Evolutionary conservation across 2,797 vertebrate genomes (phyloP).

Genomic region (Gymnocypris eckloni): DNA sequence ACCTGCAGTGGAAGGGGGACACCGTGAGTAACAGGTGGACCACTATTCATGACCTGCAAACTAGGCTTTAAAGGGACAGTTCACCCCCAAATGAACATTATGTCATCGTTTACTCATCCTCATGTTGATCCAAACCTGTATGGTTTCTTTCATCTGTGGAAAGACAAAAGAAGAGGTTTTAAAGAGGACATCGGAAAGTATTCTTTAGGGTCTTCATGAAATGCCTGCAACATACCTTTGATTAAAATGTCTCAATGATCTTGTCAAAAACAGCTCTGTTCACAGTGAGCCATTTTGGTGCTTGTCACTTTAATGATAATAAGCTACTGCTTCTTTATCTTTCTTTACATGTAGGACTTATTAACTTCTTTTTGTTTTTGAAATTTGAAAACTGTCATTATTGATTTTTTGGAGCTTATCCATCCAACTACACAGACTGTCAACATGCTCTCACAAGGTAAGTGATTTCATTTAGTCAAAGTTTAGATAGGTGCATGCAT

Average conservation of each 20-base stretch:
- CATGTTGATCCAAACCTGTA: not conserved
- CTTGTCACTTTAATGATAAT: no score
- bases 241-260: no score
- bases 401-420: not conserved
- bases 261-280: no score
- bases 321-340: no score
- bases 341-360: not conserved
- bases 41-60: not conserved
- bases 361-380: not conserved
- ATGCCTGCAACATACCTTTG: no score
- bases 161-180: not conserved
- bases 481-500: not conserved
- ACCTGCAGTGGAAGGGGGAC: slow-evolving; percentile 40
- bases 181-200: no score
- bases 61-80: not conserved
- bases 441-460: not conserved
- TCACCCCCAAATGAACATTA: not conserved
- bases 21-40: slow-evolving; percentile 35
- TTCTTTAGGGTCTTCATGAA: no score
- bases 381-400: not conserved
- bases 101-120: not conserved
- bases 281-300: no score
- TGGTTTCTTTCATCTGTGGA: not conserved
- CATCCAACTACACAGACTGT: not conserved
- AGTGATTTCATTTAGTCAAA: not conserved